Conservation (phyloP, 2,113 vertebrate species). For the Microcebus lehilahytsara region DNA sequence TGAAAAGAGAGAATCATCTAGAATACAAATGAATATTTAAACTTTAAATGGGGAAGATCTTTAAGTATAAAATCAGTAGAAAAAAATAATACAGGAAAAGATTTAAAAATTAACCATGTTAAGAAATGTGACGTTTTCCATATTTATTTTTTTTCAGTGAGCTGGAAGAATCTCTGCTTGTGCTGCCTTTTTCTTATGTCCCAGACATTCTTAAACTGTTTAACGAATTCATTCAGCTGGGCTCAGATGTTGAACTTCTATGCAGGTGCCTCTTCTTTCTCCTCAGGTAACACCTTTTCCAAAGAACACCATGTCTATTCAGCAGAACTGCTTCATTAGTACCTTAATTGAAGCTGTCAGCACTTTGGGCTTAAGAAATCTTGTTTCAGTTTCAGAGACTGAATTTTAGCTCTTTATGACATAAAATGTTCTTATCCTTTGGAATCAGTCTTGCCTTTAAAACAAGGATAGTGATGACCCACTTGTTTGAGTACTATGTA, state of each 20-base stretch:
- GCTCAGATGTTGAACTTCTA: slow-evolving; percentile 92
- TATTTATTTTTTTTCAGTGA: slow-evolving; percentile 84
- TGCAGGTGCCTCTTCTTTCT: slow-evolving; percentile 97
- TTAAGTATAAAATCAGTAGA: background rate
- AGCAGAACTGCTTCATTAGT: background rate
- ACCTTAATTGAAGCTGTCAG: background rate
- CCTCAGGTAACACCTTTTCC: slow-evolving; percentile 86
- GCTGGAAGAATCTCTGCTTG: slow-evolving; percentile 95
- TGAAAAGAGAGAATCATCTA: background rate
- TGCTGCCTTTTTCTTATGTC: slow-evolving; percentile 94
- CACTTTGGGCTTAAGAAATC: background rate
- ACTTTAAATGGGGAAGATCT: background rate
- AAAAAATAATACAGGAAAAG: background rate
- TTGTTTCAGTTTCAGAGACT: background rate
- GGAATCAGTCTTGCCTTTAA: background rate
- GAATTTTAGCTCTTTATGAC: background rate
- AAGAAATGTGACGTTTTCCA: background rate
- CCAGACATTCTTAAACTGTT: slow-evolving; percentile 93
- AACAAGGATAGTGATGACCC: background rate
- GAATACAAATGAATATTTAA: background rate
- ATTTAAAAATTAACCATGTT: background rate
- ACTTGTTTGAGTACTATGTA: background rate
- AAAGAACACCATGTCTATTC: rapidly evolving
- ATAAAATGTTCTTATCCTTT: background rate
- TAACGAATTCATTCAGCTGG: slow-evolving; percentile 87